These are phyloP conservation scores for Oligia fasciuncula DNA, from an alignment of 2,888 invertebrate genomes.

Conservation along the genomic window DNA sequence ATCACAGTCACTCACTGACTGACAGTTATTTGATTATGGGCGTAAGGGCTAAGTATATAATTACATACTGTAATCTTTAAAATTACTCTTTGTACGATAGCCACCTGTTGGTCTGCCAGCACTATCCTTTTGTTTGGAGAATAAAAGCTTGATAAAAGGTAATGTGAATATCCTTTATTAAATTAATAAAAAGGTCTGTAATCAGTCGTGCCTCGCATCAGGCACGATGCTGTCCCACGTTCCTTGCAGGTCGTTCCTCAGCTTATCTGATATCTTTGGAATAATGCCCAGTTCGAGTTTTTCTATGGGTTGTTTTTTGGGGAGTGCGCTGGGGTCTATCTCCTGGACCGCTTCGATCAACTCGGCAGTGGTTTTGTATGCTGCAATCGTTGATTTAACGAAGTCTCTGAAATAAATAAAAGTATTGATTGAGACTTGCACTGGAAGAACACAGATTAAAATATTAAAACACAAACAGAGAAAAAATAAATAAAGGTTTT, in stretches of 20 bases:
- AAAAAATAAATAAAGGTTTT: background rate
- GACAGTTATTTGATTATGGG: too few species aligned
- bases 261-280: background rate
- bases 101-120: too few species aligned
- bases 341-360: slow-evolving; percentile 79
- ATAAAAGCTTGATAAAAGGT: background rate
- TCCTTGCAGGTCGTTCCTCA: background rate
- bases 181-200: background rate
- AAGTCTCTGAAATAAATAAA: slow-evolving; percentile 75
- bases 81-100: too few species aligned
- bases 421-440: background rate
- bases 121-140: background rate
- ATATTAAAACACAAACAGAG: too few species aligned
- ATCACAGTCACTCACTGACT: too few species aligned
- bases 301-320: accelerated
- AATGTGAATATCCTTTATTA: slow-evolving; percentile 22
- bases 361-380: slow-evolving; percentile 84
- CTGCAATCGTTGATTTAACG: slow-evolving; percentile 81
- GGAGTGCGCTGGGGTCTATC: slow-evolving; percentile 65
- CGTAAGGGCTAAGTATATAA: too few species aligned
- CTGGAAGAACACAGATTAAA: background rate
- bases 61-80: too few species aligned
- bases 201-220: slow-evolving; percentile 42
- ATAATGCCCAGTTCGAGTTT: background rate
- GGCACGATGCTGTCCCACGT: slow-evolving; percentile 15